A percentile compares a stretch with the other conserved stretches of the same genome.
phyloP scores from a whole-genome alignment of 2,113 vertebrate species.

The Oophaga pumilio region DNA sequence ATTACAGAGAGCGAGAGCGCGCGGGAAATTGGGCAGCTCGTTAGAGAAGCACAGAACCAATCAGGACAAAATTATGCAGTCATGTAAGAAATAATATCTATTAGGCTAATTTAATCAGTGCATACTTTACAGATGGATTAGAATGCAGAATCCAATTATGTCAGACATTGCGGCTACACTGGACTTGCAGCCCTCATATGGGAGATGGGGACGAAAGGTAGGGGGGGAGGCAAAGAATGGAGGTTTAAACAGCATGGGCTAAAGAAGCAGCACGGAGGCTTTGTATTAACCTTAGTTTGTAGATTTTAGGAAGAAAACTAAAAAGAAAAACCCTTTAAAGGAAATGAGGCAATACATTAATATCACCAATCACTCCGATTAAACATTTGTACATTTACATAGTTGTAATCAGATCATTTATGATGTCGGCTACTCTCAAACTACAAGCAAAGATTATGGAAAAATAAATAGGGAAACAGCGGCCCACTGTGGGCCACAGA shows the following conservation, averaged over 20 bases:
- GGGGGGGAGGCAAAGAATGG: neutral
- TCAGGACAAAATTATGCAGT: slow-evolving; percentile 83
- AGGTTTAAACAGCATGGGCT: neutral
- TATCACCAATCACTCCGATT: neutral
- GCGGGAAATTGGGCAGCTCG: slow-evolving; percentile 85
- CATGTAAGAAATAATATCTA: slow-evolving; percentile 94
- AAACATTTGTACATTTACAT: neutral
- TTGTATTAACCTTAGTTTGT: neutral
- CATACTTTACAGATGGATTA: slow-evolving; percentile 95
- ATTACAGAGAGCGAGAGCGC: slow-evolving; percentile 70
- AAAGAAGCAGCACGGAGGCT: neutral
- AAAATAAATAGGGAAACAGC: neutral
- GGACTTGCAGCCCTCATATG: slow-evolving; percentile 72
- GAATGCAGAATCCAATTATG: slow-evolving; percentile 95
- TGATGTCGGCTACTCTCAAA: no score
- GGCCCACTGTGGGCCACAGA: neutral
- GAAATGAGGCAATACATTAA: neutral
- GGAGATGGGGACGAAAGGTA: slow-evolving; percentile 51
- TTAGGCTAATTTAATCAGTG: slow-evolving; percentile 98
- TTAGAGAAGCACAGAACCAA: slow-evolving; percentile 76
- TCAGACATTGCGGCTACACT: slow-evolving; percentile 75
- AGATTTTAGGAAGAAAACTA: neutral
- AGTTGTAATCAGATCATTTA: neutral
- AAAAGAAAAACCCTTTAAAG: neutral
- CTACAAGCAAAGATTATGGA: neutral